These are phyloP conservation scores for Dolomedes plantarius DNA, from an alignment of 2,888 invertebrate species.

Conservation along the genomic window DNA sequence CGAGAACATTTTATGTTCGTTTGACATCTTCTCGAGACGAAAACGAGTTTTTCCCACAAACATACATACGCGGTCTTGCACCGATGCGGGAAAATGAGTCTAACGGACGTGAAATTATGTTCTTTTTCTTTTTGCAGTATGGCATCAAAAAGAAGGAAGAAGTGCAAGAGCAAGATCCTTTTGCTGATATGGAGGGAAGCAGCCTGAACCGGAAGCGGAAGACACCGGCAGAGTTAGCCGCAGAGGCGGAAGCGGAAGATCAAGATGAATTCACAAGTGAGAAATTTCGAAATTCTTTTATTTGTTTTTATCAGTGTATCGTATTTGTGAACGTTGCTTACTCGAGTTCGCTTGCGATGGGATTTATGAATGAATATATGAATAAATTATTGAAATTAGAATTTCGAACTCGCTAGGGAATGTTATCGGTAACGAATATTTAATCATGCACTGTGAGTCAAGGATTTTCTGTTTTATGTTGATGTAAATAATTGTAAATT, in stretches of 20 bases:
- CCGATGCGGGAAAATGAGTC: no score
- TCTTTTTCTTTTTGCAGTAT: conserved; percentile 36
- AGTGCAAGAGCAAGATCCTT: conserved; percentile 54
- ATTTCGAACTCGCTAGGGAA: no score
- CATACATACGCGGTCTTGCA: no score
- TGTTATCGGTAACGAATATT: no score
- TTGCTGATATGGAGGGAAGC: conserved; percentile 75
- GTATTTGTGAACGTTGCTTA: not conserved
- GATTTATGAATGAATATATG: not conserved
- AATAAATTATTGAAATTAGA: no score
- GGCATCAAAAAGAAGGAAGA: conserved; percentile 72
- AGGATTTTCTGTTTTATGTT: no score
- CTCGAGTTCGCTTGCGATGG: not conserved
- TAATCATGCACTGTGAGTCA: no score
- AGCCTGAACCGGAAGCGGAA: conserved; percentile 97
- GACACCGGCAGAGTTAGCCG: conserved; percentile 97
- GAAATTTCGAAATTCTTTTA: not conserved
- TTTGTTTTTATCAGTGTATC: not conserved
- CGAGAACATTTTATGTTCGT: no score
- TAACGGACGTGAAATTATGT: no score
- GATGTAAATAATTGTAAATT: no score
- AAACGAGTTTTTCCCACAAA: no score
- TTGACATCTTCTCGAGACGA: no score
- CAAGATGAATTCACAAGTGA: conserved; percentile 96
- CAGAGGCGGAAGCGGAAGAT: conserved; percentile 96